These are phyloP conservation scores for Agrypnia vestita DNA, from an alignment of 1,140 invertebrate genomes.

Conservation along the genomic window DNA sequence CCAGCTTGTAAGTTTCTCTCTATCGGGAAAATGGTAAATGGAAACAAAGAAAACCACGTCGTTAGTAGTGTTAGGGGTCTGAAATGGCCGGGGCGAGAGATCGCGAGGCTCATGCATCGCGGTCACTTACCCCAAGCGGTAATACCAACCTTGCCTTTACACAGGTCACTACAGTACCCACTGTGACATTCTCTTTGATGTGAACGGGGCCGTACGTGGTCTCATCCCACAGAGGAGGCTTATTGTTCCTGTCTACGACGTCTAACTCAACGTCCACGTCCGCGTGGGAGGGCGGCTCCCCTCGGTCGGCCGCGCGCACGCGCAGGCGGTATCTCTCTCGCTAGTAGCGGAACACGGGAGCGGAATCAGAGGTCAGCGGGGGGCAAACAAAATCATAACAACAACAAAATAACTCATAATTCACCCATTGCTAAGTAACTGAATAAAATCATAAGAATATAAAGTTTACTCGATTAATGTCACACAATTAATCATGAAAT, in stretches of 20 bases:
- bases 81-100: conserved; percentile 66
- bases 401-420: conserved; percentile 61
- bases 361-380: conserved; percentile 74
- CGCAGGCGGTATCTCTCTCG: conserved; percentile 94
- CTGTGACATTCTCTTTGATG: conserved; percentile 98
- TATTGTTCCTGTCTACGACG: conserved; percentile 98
- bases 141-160: conserved; percentile 98
- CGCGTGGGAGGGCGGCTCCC: conserved; percentile 88
- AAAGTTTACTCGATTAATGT: conserved; percentile 56
- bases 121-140: conserved; percentile 64
- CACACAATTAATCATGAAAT: conserved; percentile 56
- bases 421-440: conserved; percentile 61
- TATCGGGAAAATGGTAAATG: conserved; percentile 79
- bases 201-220: conserved; percentile 95
- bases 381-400: conserved; percentile 65
- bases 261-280: conserved; percentile 97
- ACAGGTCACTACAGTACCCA: conserved; percentile 96
- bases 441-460: conserved; percentile 63
- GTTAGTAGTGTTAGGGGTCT: conserved; percentile 76
- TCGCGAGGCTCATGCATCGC: conserved; percentile 46
- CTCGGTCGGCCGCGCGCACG: conserved; percentile 94
- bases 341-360: conserved; percentile 75
- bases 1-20: conserved; percentile 97
- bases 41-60: conserved; percentile 78
- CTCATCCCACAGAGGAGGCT: conserved; percentile 95